phyloP scores from a whole-genome alignment of 2,797 vertebrate species.

The Rhinella marina region DNA sequence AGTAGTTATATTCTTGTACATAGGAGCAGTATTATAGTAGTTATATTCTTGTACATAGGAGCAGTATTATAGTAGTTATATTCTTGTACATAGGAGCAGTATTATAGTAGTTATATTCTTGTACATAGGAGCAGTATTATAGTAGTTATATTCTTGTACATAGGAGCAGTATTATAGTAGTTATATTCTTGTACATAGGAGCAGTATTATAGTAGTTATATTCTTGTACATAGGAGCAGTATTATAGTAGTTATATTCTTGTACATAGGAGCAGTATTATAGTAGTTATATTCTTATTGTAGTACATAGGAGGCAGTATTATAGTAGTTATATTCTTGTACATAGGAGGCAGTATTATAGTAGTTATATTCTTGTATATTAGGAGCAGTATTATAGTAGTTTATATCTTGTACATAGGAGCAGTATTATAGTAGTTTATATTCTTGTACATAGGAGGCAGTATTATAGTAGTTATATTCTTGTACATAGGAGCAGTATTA shows the following conservation, averaged over 20 bases:
- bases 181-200: background rate
- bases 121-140: slow-evolving; percentile 3
- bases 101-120: slow-evolving; percentile 18
- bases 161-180: slow-evolving; percentile 4
- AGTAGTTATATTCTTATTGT: slow-evolving; percentile 9
- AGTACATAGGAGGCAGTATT: background rate
- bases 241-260: slow-evolving; percentile 5
- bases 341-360: slow-evolving; percentile 5
- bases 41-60: slow-evolving; percentile 25
- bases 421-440: slow-evolving; percentile 12
- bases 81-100: slow-evolving; percentile 7
- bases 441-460: background rate
- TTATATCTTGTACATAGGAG: background rate
- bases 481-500: background rate
- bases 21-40: slow-evolving; percentile 12
- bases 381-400: background rate
- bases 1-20: slow-evolving; percentile 14
- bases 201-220: slow-evolving; percentile 19
- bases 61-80: slow-evolving; percentile 22
- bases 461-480: slow-evolving; percentile 24
- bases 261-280: background rate
- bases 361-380: slow-evolving; percentile 18
- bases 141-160: slow-evolving; percentile 10
- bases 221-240: background rate
- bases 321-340: slow-evolving; percentile 2